Evolutionary conservation across 2,113 vertebrate genomes (phyloP).

Genomic region (Mustela nigripes): DNA sequence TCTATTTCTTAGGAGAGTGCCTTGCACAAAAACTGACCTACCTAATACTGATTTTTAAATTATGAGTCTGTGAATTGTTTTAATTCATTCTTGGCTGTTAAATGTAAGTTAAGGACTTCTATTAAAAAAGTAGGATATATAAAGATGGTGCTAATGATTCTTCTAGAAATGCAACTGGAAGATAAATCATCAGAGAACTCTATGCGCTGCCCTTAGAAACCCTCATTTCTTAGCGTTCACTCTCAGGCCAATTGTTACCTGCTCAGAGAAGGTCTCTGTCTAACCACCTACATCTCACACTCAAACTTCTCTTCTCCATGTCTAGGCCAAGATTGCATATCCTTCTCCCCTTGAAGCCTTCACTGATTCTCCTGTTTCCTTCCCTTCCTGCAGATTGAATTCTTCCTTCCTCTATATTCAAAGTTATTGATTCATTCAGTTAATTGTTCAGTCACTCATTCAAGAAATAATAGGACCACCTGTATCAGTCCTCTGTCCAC

Average conservation of each 20-base stretch:
- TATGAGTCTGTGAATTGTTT: not conserved
- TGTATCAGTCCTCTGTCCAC: not conserved
- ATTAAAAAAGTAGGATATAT: not conserved
- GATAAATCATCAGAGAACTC: not conserved
- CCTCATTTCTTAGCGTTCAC: not conserved
- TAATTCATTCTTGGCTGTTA: slow-evolving; percentile 40
- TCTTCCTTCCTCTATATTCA: not conserved
- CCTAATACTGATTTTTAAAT: slow-evolving; percentile 44
- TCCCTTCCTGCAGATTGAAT: not conserved
- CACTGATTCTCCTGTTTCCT: not conserved
- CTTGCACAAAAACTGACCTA: slow-evolving; percentile 1
- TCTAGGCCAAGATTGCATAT: not conserved
- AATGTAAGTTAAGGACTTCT: slow-evolving; percentile 34
- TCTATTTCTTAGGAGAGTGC: not conserved
- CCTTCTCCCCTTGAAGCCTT: not conserved
- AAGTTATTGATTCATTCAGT: not conserved
- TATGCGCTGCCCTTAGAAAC: not conserved
- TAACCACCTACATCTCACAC: not conserved
- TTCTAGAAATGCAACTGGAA: not conserved
- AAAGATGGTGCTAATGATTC: not conserved
- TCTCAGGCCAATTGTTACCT: not conserved
- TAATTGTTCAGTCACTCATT: not conserved
- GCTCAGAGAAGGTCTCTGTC: not conserved
- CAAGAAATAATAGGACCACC: not conserved
- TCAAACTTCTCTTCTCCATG: not conserved